Conservation (phyloP, 2,113 vertebrate species). For the Anhinga rufa region DNA sequence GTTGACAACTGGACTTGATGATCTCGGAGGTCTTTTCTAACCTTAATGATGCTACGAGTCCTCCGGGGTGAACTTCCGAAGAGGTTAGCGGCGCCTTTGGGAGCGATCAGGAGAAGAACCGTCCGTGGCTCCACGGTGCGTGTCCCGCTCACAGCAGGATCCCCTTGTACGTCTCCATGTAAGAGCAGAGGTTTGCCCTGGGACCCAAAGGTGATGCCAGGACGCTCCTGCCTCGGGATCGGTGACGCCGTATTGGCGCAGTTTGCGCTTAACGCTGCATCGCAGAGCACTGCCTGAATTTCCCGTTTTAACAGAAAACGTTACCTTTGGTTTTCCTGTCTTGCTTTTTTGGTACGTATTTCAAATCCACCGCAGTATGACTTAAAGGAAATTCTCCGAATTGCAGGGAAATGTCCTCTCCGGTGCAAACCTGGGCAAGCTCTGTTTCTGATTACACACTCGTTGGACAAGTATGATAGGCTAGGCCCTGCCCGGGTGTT, state of each 20-base stretch:
- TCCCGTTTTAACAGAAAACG: not conserved
- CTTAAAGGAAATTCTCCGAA: not conserved
- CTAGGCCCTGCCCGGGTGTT: not conserved
- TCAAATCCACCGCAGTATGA: not conserved
- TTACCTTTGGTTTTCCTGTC: not conserved
- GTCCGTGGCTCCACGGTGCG: not conserved
- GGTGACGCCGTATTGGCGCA: fast-evolving
- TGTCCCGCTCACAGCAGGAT: not conserved
- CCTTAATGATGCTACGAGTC: not conserved
- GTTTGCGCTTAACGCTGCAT: fast-evolving
- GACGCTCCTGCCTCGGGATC: not conserved
- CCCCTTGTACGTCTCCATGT: fast-evolving
- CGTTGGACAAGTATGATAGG: not conserved
- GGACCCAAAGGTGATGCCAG: not conserved
- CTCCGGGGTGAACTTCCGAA: not conserved
- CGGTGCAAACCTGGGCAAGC: not conserved
- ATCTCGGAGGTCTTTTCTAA: too few relatives aligned
- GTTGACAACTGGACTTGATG: too few relatives aligned
- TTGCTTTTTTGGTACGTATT: not conserved
- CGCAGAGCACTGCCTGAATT: fast-evolving
- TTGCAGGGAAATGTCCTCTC: not conserved
- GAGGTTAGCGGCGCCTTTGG: not conserved
- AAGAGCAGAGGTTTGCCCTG: not conserved
- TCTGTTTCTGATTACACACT: not conserved
- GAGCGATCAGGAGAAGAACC: not conserved